Conservation (phyloP, 2,888 invertebrate species). For the Spodoptera picta region DNA sequence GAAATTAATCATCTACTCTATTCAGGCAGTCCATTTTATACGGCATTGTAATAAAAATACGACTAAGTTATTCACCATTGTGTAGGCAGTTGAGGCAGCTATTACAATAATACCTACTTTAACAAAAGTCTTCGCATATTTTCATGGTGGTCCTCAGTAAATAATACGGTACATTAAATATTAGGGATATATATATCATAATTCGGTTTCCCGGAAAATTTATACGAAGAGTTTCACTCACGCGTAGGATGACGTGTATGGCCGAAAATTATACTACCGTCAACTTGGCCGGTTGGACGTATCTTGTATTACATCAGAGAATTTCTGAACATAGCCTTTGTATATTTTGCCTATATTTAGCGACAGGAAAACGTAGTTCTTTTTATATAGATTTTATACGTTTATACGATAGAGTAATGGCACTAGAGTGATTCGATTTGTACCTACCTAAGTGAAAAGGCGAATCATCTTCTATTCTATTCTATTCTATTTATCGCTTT, state of each 20-base stretch:
- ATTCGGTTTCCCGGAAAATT: slow-evolving; percentile 32
- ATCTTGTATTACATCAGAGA: slow-evolving; percentile 27
- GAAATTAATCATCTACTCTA: too few species aligned
- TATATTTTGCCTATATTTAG: slow-evolving; percentile 16
- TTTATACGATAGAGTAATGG: background rate
- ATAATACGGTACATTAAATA: slow-evolving; percentile 27
- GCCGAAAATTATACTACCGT: slow-evolving; percentile 13
- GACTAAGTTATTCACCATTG: too few species aligned
- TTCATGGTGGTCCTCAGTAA: slow-evolving; percentile 13
- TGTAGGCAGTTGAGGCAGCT: too few species aligned
- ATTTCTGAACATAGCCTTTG: slow-evolving; percentile 15
- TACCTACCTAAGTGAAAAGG: too few species aligned
- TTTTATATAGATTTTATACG: background rate
- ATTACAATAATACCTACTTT: background rate
- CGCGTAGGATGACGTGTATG: slow-evolving; percentile 10
- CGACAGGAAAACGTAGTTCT: background rate
- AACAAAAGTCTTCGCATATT: background rate
- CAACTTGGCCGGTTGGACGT: slow-evolving; percentile 3
- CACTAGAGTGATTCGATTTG: too few species aligned
- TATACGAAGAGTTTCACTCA: background rate
- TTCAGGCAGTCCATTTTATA: too few species aligned
- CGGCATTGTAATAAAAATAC: too few species aligned
- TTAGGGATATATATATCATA: slow-evolving; percentile 6
- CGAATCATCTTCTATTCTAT: too few species aligned
- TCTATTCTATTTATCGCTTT: too few species aligned